Conservation (phyloP, 2,888 invertebrate genomes). For the Gnatocerus cornutus region DNA sequence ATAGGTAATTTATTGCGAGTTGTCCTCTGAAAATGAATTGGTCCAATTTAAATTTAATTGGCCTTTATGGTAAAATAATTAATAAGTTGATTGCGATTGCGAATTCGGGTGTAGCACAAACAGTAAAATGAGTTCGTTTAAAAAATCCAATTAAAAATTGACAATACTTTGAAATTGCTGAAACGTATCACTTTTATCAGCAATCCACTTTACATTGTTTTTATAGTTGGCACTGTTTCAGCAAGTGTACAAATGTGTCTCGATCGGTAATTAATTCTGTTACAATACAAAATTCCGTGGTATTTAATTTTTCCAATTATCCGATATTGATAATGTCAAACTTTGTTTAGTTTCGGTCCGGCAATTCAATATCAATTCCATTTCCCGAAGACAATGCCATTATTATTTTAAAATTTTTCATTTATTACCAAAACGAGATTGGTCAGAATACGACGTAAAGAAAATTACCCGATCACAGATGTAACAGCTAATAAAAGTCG, state of each 20-base stretch:
- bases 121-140: too few relatives aligned
- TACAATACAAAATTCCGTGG: constrained; percentile 31
- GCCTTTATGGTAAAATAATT: too few relatives aligned
- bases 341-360: constrained; percentile 41
- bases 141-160: too few relatives aligned
- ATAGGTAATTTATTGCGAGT: too few relatives aligned
- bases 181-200: background rate
- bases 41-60: too few relatives aligned
- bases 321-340: constrained; percentile 40
- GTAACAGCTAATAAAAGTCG: constrained; percentile 28
- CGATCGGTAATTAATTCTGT: constrained; percentile 32
- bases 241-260: constrained; percentile 15
- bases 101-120: too few relatives aligned
- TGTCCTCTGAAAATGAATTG: too few relatives aligned
- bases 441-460: constrained; percentile 16
- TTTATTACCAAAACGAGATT: constrained; percentile 16
- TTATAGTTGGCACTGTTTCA: constrained; percentile 18
- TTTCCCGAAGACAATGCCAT: constrained; percentile 41
- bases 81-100: too few relatives aligned
- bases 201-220: background rate
- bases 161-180: background rate
- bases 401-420: constrained; percentile 42
- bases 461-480: constrained; percentile 1
- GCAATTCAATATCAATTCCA: constrained; percentile 41
- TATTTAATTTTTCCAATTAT: constrained; percentile 39